Conservation (phyloP, 2,888 invertebrate species). For the Tetrapedia diversipes region DNA sequence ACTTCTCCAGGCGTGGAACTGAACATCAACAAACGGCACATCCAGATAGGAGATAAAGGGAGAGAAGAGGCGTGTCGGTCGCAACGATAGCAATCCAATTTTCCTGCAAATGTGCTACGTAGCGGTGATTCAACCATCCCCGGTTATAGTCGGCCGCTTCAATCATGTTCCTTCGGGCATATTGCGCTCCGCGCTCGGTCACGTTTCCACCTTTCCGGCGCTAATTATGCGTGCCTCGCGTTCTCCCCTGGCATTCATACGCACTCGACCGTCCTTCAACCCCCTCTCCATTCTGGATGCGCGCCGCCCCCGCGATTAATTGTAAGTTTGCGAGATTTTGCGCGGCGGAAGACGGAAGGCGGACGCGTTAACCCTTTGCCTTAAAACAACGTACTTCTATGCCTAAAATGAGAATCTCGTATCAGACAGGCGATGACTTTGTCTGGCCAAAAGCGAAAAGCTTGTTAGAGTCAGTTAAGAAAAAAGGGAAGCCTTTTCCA, state of each 20-base stretch:
- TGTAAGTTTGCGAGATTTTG: slow-evolving; percentile 14
- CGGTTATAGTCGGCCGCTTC: slow-evolving; percentile 35
- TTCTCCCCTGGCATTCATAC: slow-evolving; percentile 43
- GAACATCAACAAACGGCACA: slow-evolving; percentile 38
- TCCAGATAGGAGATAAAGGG: neutral
- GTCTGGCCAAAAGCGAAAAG: too few species aligned
- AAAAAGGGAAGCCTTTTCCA: too few species aligned
- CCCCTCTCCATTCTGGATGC: slow-evolving; percentile 15
- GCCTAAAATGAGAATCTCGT: too few species aligned
- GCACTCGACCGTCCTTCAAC: slow-evolving; percentile 35
- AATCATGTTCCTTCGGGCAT: slow-evolving; percentile 46
- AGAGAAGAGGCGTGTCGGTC: neutral
- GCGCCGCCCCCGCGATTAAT: slow-evolving; percentile 12
- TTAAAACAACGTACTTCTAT: too few species aligned
- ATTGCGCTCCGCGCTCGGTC: slow-evolving; percentile 30
- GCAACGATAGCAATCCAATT: slow-evolving; percentile 47
- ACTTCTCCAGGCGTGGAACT: neutral
- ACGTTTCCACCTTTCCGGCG: slow-evolving; percentile 59
- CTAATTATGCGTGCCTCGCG: slow-evolving; percentile 62
- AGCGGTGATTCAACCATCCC: slow-evolving; percentile 21
- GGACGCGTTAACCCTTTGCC: too few species aligned
- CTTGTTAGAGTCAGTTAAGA: too few species aligned
- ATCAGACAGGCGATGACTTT: too few species aligned
- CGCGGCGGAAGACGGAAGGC: neutral
- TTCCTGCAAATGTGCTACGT: slow-evolving; percentile 44